Conservation (phyloP, 2,888 invertebrate species). For the Pristionchus exspectatus region DNA sequence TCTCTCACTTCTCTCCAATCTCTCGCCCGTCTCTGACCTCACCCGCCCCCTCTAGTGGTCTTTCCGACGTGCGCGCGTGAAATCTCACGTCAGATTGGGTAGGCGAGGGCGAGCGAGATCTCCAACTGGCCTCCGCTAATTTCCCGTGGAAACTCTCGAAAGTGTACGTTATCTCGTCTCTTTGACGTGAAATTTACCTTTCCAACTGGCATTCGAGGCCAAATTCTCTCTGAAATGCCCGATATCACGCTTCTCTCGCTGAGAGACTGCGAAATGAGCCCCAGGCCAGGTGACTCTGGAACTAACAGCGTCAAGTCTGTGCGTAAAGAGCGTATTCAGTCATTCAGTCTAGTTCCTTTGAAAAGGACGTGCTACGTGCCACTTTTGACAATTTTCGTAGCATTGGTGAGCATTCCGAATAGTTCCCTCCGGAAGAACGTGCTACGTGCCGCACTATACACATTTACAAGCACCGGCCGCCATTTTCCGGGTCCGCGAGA, state of each 20-base stretch:
- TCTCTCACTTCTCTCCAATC: conserved; percentile 42
- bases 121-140: too few species aligned
- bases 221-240: not conserved
- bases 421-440: too few species aligned
- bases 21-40: conserved; percentile 33
- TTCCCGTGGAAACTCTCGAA: too few species aligned
- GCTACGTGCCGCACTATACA: too few species aligned
- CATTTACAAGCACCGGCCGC: not conserved
- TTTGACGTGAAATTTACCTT: not conserved
- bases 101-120: not conserved
- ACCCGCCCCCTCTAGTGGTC: not conserved
- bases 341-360: not conserved
- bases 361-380: too few species aligned
- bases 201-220: not conserved
- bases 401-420: too few species aligned
- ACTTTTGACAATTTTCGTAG: too few species aligned
- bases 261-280: not conserved
- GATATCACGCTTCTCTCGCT: not conserved
- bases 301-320: not conserved
- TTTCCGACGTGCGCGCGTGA: not conserved
- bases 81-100: conserved; percentile 11
- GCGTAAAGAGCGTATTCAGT: not conserved
- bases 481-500: not conserved
- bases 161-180: not conserved
- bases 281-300: not conserved